These are phyloP conservation scores for Venusia cambrica DNA, from an alignment of 2,888 invertebrate genomes.

Conservation along the genomic window DNA sequence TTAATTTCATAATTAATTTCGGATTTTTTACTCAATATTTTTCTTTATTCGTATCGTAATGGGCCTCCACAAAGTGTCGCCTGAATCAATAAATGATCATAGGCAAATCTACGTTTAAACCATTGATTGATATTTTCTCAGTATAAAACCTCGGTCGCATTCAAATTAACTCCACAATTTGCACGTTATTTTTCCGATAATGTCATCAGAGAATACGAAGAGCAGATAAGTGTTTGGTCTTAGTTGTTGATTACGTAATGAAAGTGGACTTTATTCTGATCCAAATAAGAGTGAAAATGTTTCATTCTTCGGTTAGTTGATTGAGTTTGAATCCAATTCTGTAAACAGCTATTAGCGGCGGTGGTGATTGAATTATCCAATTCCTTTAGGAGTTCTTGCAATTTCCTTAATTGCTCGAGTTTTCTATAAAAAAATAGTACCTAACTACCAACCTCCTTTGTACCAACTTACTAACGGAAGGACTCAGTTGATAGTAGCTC, in stretches of 20 bases:
- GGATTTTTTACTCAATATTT: no score
- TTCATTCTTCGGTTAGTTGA: constrained; percentile 16
- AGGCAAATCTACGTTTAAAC: no score
- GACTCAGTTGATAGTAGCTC: no score
- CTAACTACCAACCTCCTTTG: no score
- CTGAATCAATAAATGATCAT: no score
- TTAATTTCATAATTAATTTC: no score
- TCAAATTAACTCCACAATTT: constrained; percentile 13
- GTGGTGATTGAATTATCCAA: constrained; percentile 44
- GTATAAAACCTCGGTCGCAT: constrained; percentile 10
- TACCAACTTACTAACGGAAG: no score
- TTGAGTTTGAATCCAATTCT: constrained; percentile 30
- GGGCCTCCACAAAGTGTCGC: no score
- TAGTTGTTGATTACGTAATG: constrained; percentile 4
- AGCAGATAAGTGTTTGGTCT: constrained; percentile 19
- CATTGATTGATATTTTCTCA: no score
- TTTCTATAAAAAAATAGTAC: constrained; percentile 21
- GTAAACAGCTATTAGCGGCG: constrained; percentile 40
- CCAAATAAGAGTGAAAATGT: constrained; percentile 10
- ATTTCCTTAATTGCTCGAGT: constrained; percentile 40
- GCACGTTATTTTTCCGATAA: constrained; percentile 22
- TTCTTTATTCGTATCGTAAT: no score
- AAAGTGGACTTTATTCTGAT: constrained; percentile 11
- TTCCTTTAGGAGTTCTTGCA: constrained; percentile 37
- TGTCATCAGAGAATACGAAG: constrained; percentile 18